A percentile compares a stretch with the other conserved stretches of the same genome.
Conservation (phyloP, 2,888 invertebrate genomes). For the Dichetophora obliterata region DNA sequence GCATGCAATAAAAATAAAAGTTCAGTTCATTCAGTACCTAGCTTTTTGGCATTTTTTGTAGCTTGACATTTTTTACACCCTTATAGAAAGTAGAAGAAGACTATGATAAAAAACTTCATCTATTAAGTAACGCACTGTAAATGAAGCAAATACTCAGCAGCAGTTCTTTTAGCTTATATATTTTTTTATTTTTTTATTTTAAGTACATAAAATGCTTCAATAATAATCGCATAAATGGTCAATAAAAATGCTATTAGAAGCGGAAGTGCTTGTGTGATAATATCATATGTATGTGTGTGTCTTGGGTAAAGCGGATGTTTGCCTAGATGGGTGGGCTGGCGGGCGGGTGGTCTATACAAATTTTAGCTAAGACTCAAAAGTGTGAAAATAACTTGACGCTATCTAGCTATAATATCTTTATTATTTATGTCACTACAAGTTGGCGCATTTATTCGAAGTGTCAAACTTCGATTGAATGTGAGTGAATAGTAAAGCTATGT, state of each 20-base stretch:
- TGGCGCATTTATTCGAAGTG: conserved; percentile 6
- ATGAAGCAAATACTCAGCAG: conserved; percentile 5
- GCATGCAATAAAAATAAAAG: not conserved
- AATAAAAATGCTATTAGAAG: conserved; percentile 34
- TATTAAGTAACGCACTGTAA: conserved; percentile 14
- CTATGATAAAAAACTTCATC: conserved; percentile 7
- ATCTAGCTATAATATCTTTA: conserved; percentile 24
- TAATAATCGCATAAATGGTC: conserved; percentile 36
- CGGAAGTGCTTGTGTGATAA: conserved; percentile 28
- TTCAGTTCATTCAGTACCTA: not conserved
- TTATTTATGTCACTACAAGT: conserved; percentile 20
- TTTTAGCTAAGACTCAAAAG: not conserved
- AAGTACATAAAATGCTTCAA: conserved; percentile 32
- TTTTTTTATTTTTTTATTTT: not conserved
- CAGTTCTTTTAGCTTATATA: not conserved
- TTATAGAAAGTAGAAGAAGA: not conserved
- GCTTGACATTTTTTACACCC: not conserved
- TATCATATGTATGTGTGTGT: not conserved
- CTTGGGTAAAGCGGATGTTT: not conserved
- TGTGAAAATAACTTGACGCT: conserved; percentile 16
- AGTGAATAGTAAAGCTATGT: not conserved
- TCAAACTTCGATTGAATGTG: conserved; percentile 5
- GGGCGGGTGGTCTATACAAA: not conserved
- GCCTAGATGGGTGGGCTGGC: not conserved
- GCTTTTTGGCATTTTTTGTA: conserved; percentile 2